Evolutionary conservation across 2,888 invertebrate species (phyloP), one percentile per base, ranked within the genome.

Genomic region (Acrobeloides nanus): DNA sequence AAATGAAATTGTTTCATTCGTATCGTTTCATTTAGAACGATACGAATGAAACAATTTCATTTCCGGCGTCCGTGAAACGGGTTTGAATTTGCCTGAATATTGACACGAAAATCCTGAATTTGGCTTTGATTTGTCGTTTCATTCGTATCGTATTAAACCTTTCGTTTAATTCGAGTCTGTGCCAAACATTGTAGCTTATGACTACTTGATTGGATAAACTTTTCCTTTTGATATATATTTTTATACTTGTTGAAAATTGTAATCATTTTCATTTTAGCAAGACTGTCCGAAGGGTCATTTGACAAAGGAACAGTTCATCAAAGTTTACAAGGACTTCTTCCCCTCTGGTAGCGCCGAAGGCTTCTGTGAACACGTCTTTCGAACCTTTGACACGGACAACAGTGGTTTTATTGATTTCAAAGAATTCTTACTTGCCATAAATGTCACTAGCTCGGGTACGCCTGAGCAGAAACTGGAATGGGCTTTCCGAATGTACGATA

Each of bases 401-500:
- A 89, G 89, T 76, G 93, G 92, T 67, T 90, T 89, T 79, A 93
- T 93, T 78, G 71, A 72, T 53, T 73, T 74, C 61, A 69, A 74
- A 87, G 92, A 92, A 82, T 92, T 92, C 79, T 82, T 92, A 74
- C 82, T 90, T 77, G 93, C 93, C 74, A 92, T 93, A 77, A 92
- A 92, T 80, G 90, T 93, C 48, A 93, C 92, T 64, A 89, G 89
- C 66, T 89, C 89, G 74, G 92, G 90, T 57, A 90, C 90, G 61
- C 90, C 92, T 23, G 90, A 93, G 77, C 92, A 93, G 78, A 93
- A 93, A 78, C 82, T 93, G 61, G 92, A 92, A 80, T 92, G 93
- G 90, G 93, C 93, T 57, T 93, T 93, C 82, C 84, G 90, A 75
- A 90, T 92, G 89, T 92, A 93, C 78, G 92, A 93, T 76, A 40